Evolutionary conservation across 2,888 invertebrate genomes (phyloP).

Genomic region (Abrostola triplasia): DNA sequence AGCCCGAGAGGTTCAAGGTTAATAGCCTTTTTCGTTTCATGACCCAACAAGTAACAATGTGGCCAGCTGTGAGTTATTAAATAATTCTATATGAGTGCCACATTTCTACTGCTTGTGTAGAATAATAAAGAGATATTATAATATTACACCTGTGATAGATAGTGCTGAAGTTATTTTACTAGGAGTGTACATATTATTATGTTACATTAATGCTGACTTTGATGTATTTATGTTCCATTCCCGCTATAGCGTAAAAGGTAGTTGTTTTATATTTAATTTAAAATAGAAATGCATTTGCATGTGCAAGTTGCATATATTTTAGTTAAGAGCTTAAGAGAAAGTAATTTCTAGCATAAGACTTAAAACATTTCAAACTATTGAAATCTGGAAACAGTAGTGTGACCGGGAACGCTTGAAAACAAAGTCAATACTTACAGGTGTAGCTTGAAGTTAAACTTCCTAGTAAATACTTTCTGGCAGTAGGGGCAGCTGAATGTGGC

Average conservation of each 20-base stretch:
- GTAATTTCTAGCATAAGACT: too few species aligned
- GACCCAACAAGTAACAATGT: constrained; percentile 28
- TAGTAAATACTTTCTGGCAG: constrained; percentile 70
- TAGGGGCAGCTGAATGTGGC: constrained; percentile 61
- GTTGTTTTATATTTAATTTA: too few species aligned
- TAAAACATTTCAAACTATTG: too few species aligned
- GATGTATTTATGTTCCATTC: too few species aligned
- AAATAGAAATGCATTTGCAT: too few species aligned
- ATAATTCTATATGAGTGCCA: constrained; percentile 41
- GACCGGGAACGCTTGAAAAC: neutral
- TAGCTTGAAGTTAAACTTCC: constrained; percentile 71
- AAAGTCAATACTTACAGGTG: constrained; percentile 65
- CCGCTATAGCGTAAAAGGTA: too few species aligned
- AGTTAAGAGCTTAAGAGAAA: too few species aligned
- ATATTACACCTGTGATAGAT: constrained; percentile 1
- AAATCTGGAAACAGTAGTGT: too few species aligned
- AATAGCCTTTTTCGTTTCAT: neutral
- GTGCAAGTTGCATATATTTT: too few species aligned
- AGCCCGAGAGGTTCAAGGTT: constrained; percentile 22
- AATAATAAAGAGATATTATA: constrained; percentile 31
- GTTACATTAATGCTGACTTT: too few species aligned
- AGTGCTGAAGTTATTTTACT: neutral
- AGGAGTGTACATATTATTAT: neutral
- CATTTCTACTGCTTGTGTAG: constrained; percentile 35
- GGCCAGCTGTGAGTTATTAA: constrained; percentile 31